Evolutionary conservation across 1,140 invertebrate species (phyloP).

Genomic region (Acromyrmex charruanus): DNA sequence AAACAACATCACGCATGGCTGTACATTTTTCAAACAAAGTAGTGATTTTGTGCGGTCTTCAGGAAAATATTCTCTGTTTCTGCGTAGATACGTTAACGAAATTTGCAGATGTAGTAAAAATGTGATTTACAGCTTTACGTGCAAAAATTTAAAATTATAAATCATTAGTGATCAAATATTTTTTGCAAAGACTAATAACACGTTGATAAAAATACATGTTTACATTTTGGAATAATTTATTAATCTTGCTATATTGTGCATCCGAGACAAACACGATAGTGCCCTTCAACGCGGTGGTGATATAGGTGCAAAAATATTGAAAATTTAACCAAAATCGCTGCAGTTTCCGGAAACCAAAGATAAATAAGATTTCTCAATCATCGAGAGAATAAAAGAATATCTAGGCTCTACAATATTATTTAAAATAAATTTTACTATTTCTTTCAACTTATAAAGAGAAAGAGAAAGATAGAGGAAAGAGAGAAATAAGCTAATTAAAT

Average conservation of each 20-base stretch:
- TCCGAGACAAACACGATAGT: slow-evolving; percentile 60
- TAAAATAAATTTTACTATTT: slow-evolving; percentile 1
- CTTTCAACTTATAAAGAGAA: not conserved
- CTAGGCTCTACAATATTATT: not conserved
- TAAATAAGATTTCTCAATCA: slow-evolving; percentile 54
- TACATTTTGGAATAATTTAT: not conserved
- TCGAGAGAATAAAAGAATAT: slow-evolving; percentile 25
- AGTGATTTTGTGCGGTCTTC: not conserved
- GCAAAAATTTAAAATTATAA: slow-evolving; percentile 47
- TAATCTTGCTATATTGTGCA: slow-evolving; percentile 56
- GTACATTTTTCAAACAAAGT: slow-evolving; percentile 19
- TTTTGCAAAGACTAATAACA: not conserved
- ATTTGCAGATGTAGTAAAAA: slow-evolving; percentile 30
- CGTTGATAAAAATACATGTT: not conserved
- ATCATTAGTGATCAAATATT: not conserved
- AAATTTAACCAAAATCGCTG: slow-evolving; percentile 58
- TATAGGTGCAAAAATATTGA: slow-evolving; percentile 59
- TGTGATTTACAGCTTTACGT: slow-evolving; percentile 53
- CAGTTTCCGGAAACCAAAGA: slow-evolving; percentile 48
- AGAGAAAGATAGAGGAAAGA: not conserved
- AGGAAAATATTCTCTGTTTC: not conserved
- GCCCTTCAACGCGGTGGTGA: slow-evolving; percentile 53
- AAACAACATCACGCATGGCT: slow-evolving; percentile 31
- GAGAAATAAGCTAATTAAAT: not conserved
- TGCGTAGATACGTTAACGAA: slow-evolving; percentile 13